Base-by-base conservation (phyloP, 1,140 invertebrate species). In the Colletes latitarsis region DNA sequence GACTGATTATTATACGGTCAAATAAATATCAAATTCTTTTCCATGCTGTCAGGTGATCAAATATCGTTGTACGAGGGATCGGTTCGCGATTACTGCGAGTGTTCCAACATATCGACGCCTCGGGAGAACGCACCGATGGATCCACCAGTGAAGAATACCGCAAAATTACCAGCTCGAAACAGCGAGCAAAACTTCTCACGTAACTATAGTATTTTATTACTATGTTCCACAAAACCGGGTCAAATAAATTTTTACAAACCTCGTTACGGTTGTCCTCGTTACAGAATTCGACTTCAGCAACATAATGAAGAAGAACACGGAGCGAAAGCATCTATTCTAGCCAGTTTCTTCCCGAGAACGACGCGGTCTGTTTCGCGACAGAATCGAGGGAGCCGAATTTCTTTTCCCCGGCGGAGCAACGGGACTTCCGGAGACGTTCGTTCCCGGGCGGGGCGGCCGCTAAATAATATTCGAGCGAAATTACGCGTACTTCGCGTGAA, bases 401-500 rank as follows among this genome's bases (percentile, higher is more conserved):
- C 30, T 30, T 30, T 30, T 30, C 30, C 30, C 30, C 30, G 30
- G 30, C 30, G 1, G 2, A 30, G 30, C 30, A 30, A 30, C 30
- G 30, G 30, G 30, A 30, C 30, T 30, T 30, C n/a, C 1, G 30
- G 2, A 30, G 30, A 30, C 30, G 30, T 30, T 30, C 30, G 30
- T 30, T 30, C 2, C 30, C 2, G 30, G 30, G 30, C 30, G 30
- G 30, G 30, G 30, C 30, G 30, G 30, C 30, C 30, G 30, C 30
- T 30, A 30, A 79, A 57, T 79, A 79, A 79, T 79, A 73, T 79
- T 79, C 60, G 19, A 46, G 77, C 39, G n/a, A 64, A 79, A 79
- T 84, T 85, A 84, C 63, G 67, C 83, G 49, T 66, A 41, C 53
- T 62, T 19, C 14, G 67, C 12, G 66, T 5, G 53, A 55, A 55